Evolutionary conservation across 2,797 vertebrate genomes (phyloP), one percentile per base, ranked within the genome.

Genomic region (Esox masquinongy): DNA sequence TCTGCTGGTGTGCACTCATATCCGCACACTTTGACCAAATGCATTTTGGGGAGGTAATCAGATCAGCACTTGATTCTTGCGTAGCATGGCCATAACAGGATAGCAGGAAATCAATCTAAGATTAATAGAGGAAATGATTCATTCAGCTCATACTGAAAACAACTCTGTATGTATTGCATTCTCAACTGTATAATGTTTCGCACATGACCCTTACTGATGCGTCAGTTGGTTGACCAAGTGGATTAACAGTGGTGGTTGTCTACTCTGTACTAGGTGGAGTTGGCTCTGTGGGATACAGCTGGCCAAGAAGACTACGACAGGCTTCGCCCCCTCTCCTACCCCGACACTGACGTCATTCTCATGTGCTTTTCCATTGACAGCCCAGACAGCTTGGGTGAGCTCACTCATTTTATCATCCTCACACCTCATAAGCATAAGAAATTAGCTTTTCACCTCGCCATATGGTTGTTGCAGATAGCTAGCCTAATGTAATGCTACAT

Each of bases 311-410:
- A 99, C 87, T 99, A 99, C 7, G 98, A 99, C 90, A 94, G 98
- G 87, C 95, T 99, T 92, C 95, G 98, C 83, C 98, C 97, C 71
- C 96, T 99, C 88, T 99, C 98, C 75, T 99, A 99, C 84, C 98
- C 98, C 86, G 97, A 99, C 90, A 99, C 98, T 4, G 98, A 99
- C 78, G 98, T 99, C 92, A 99, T 99, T 91, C 95, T 99, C 91
- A 99, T 99, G 98, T 99, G 98, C 91, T 99, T 99, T 93, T 99
- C 98, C 87, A 97, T 99, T 87, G 98, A 99, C 94, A 99, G 98
- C 89, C 98, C 98, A 78, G 98, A 99, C 95, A 99, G 97, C 94
- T 96, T 99, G 96, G 97, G 98, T 99, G 86, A 95, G 93, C 89
- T 16, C 31, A 26, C 39, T 5, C 36, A 73, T 72, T 51, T 15